Evolutionary conservation across 1,140 invertebrate genomes (phyloP), one percentile per base, ranked within the genome.

Genomic region (Grapholita molesta): DNA sequence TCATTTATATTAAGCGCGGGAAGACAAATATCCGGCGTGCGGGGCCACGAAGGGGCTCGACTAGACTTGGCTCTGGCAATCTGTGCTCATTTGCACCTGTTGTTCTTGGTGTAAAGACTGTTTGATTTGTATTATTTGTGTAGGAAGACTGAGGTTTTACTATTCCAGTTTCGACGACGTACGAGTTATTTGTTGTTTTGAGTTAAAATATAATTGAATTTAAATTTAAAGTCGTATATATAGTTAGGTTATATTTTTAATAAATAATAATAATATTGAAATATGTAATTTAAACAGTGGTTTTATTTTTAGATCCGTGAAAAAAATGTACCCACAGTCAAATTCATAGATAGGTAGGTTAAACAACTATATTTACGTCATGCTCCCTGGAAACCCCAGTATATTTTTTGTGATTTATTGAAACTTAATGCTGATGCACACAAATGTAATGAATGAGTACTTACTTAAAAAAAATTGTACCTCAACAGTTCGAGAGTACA

Each of bases 221-320:
- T 89, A 89, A 91, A 86, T 89, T 89, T 89, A 90, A 88, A 91
- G 89, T 89, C 86, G 89, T 91, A 90, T 88, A 90, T 90, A 89
- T 91, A 91, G 87, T 89, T 91, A 91, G 89, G 89, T 90, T 91
- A 91, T 91, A 91, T 91, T 91, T 91, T 91, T 89, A 53, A 53
- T 53, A 89, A 91, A 91, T 91, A 91, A 91, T 89, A 89, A 91
- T 90, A 89, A 91, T 91, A 91, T 91, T 91, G 89, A 91, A 85
- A 91, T 91, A 91, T 91, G 89, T 89, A 88, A 89, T 89, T 89
- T 89, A 88, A 33, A 66, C 33, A 48, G 18, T 78, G 77, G 73
- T 64, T 87, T 90, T 90, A 66, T 84, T 83, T 83, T 80, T 69
- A 35, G 12, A 32, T n/a, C n/a, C n/a, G n/a, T n/a, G n/a, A 57